phyloP scores from a whole-genome alignment of 2,888 invertebrate genomes.

The Acronicta alni region DNA sequence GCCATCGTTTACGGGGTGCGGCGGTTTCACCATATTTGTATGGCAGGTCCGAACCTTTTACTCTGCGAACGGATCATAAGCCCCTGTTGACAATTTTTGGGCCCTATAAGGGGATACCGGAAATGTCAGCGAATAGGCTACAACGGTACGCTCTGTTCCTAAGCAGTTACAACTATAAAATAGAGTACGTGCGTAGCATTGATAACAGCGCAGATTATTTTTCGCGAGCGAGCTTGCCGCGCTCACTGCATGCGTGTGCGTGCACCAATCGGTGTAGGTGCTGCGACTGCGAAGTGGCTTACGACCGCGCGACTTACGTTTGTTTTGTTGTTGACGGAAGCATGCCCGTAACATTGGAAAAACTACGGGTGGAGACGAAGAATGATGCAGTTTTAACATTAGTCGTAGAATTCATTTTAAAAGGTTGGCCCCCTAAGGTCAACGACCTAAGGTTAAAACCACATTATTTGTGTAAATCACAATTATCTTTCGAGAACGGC shows the following conservation, averaged over 20 bases:
- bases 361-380: too few relatives aligned
- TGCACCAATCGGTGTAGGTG: too few relatives aligned
- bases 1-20: slow-evolving; percentile 8
- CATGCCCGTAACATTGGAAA: too few relatives aligned
- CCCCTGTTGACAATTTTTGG: not conserved
- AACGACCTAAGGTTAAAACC: slow-evolving; percentile 9
- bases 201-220: too few relatives aligned
- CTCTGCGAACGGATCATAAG: not conserved
- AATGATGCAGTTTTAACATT: too few relatives aligned
- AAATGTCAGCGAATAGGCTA: slow-evolving; percentile 11
- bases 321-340: too few relatives aligned
- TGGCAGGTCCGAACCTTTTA: slow-evolving; percentile 7
- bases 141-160: slow-evolving; percentile 1
- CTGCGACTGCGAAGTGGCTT: too few relatives aligned
- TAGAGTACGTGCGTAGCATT: too few relatives aligned
- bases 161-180: too few relatives aligned
- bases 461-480: slow-evolving; percentile 9
- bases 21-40: slow-evolving; percentile 14
- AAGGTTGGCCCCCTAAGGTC: slow-evolving; percentile 7
- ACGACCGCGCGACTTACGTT: too few relatives aligned
- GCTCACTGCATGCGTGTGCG: slow-evolving; percentile 2
- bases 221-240: slow-evolving; percentile 3
- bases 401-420: too few relatives aligned
- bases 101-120: slow-evolving; percentile 4
- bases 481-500: slow-evolving; percentile 7